These are phyloP conservation scores for Potorous gilbertii DNA, from an alignment of 2,797 vertebrate species.

Conservation along the genomic window DNA sequence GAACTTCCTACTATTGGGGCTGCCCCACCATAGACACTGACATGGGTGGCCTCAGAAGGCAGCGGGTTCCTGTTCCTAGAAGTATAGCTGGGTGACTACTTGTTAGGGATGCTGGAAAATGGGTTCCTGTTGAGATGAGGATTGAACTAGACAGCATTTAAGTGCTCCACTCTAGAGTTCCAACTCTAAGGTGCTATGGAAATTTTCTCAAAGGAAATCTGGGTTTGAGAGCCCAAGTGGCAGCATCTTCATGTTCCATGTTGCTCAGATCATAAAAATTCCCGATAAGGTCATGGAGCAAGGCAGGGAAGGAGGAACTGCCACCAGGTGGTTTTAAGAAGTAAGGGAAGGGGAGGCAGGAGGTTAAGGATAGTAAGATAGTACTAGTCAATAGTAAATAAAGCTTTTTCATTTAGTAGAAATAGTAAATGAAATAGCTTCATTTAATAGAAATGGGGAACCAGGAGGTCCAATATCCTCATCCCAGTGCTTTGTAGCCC, in stretches of 20 bases:
- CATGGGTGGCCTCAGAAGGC: not conserved
- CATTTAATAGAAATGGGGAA: not conserved
- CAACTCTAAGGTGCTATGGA: not conserved
- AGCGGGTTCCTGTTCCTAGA: not conserved
- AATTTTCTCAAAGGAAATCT: not conserved
- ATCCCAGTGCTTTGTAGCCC: not conserved
- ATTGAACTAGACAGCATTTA: not conserved
- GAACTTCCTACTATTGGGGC: not conserved
- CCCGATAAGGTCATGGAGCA: not conserved
- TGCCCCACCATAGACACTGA: not conserved
- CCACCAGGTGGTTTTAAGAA: not conserved
- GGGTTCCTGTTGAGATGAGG: not conserved
- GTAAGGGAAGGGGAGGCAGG: not conserved
- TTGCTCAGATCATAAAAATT: not conserved
- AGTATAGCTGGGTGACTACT: not conserved
- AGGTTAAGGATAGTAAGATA: not conserved
- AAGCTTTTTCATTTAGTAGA: not conserved
- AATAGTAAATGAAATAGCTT: not conserved
- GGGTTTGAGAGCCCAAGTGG: not conserved
- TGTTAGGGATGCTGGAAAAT: not conserved
- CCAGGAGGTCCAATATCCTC: not conserved
- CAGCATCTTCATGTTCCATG: not conserved
- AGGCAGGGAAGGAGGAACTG: not conserved
- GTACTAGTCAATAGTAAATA: not conserved
- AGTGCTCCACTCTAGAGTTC: too few relatives aligned